phyloP scores from a whole-genome alignment of 2,113 vertebrate genomes.

The Phoxinus phoxinus region DNA sequence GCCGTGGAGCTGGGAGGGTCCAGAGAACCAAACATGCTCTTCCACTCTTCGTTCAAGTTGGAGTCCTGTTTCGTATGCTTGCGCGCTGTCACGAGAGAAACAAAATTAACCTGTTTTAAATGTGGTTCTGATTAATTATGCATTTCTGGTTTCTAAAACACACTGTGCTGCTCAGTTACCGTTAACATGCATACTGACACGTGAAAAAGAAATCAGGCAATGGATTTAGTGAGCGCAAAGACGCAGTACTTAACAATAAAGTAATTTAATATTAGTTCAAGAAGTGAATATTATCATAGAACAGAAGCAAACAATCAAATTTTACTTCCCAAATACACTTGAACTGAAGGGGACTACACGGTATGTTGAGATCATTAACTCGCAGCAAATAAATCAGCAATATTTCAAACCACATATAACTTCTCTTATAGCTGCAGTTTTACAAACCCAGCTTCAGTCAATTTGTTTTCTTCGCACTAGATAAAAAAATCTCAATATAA shows the following conservation, averaged over 20 bases:
- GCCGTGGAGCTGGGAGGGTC: conserved; percentile 82
- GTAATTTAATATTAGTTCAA: neutral
- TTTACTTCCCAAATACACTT: neutral
- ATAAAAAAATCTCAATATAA: neutral
- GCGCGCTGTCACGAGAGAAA: conserved; percentile 77
- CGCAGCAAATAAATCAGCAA: neutral
- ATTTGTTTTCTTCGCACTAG: neutral
- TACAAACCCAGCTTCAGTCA: neutral
- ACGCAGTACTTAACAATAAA: neutral
- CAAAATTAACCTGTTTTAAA: conserved; percentile 20
- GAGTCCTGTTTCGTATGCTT: conserved; percentile 96
- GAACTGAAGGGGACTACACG: neutral
- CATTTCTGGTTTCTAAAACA: neutral
- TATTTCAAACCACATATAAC: neutral
- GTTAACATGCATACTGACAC: neutral
- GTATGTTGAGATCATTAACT: neutral
- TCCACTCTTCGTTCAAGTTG: conserved; percentile 98
- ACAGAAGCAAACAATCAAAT: neutral
- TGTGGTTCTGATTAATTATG: neutral
- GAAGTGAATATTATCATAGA: neutral
- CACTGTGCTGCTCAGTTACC: neutral
- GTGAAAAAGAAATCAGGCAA: neutral
- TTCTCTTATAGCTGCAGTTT: neutral
- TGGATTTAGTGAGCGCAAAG: neutral
- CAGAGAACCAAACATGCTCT: conserved; percentile 98